These are phyloP conservation scores for Varanus salvator DNA, from an alignment of 2,113 vertebrate genomes.

Conservation along the genomic window DNA sequence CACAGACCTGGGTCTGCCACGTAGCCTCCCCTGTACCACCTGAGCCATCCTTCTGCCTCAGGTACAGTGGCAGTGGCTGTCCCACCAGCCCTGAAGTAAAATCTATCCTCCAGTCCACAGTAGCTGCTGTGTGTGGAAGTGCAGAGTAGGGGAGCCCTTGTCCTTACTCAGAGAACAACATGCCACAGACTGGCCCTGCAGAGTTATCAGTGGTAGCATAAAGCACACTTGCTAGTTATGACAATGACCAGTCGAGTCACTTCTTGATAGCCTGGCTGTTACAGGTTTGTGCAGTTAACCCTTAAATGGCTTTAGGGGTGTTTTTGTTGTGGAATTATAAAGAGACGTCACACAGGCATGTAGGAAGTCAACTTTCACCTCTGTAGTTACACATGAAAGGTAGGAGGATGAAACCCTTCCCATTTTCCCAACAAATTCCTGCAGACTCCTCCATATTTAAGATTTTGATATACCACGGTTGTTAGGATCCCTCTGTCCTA, in stretches of 20 bases:
- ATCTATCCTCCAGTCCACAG: neutral
- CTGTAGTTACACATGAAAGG: neutral
- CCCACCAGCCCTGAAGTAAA: neutral
- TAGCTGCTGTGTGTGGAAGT: neutral
- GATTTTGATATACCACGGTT: neutral
- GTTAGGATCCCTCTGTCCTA: neutral
- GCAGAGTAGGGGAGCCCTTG: neutral
- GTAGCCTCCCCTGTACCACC: neutral
- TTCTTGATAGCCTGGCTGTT: neutral
- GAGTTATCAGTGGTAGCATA: no score
- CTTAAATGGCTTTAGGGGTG: neutral
- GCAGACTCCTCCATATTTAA: conserved; percentile 1
- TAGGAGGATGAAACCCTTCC: neutral
- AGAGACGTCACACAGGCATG: neutral
- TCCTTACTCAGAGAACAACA: neutral
- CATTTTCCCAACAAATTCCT: neutral
- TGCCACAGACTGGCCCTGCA: neutral
- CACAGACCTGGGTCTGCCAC: no score
- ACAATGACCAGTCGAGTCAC: neutral
- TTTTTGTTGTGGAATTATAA: neutral
- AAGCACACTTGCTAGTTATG: neutral
- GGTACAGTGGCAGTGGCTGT: neutral
- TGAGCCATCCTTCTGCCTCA: neutral
- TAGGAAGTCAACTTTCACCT: neutral
- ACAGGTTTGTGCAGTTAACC: neutral